Conservation (phyloP, 1,140 invertebrate genomes). For the Drosophila nebulosa region DNA sequence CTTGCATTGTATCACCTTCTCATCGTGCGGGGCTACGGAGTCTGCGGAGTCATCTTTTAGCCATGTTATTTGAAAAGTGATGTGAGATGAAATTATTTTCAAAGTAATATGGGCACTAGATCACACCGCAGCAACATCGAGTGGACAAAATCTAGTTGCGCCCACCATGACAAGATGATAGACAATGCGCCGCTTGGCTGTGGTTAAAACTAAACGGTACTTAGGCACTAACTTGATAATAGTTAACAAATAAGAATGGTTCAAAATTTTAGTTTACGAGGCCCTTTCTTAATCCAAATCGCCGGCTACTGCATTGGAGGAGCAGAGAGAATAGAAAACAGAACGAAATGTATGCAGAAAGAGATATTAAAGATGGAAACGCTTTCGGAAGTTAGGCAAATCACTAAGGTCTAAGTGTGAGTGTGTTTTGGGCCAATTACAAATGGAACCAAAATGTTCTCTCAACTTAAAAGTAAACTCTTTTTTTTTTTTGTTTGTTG, state of each 20-base stretch:
- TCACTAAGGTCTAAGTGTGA: constrained; percentile 32
- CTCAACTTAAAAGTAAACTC: constrained; percentile 67
- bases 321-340: constrained; percentile 44
- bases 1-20: constrained; percentile 18
- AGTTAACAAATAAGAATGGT: constrained; percentile 40
- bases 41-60: constrained; percentile 1
- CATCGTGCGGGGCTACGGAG: background rate
- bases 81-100: constrained; percentile 58
- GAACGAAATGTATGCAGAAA: constrained; percentile 39
- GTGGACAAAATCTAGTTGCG: constrained; percentile 2
- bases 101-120: constrained; percentile 11
- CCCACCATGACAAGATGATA: constrained; percentile 19
- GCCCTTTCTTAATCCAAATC: constrained; percentile 65
- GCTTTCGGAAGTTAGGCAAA: constrained; percentile 45
- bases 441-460: constrained; percentile 50
- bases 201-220: constrained; percentile 61
- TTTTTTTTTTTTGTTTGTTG: constrained; percentile 19
- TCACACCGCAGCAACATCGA: background rate
- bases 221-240: constrained; percentile 67
- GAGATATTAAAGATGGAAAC: constrained; percentile 48
- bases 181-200: constrained; percentile 41
- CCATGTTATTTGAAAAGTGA: constrained; percentile 21
- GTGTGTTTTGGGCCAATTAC: constrained; percentile 50
- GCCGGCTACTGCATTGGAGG: constrained; percentile 39
- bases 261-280: background rate